phyloP scores from a whole-genome alignment of 2,113 vertebrate genomes.

The Callospermophilus lateralis region DNA sequence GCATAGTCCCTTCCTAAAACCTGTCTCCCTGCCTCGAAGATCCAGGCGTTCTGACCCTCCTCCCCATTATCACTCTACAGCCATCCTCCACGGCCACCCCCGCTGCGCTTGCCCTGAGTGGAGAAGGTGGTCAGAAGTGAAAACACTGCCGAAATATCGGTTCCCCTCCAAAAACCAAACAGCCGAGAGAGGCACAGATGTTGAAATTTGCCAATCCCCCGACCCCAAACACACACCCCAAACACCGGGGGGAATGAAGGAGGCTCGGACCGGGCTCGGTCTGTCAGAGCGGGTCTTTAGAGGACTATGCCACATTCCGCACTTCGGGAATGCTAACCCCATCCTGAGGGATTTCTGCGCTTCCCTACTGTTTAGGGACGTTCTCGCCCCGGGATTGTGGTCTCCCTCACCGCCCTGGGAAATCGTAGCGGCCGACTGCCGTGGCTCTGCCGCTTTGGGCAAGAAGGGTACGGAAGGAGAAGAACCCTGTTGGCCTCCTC shows the following conservation, averaged over 20 bases:
- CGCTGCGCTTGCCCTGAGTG: neutral
- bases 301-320: conserved; percentile 38
- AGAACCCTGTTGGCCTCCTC: neutral
- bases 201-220: conserved; percentile 31
- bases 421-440: conserved; percentile 16
- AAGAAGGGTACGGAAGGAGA: neutral
- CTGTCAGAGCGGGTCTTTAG: conserved; percentile 41
- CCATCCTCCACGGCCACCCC: conserved; percentile 12
- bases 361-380: conserved; percentile 33
- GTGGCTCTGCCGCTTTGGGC: neutral
- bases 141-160: conserved; percentile 38
- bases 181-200: conserved; percentile 36
- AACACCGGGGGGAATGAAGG: neutral
- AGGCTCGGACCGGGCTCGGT: neutral
- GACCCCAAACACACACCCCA: neutral
- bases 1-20: conserved; percentile 36
- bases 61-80: conserved; percentile 21
- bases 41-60: neutral
- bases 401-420: conserved; percentile 29
- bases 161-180: conserved; percentile 52
- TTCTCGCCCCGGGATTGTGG: neutral
- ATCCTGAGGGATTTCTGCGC: neutral
- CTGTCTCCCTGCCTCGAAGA: neutral
- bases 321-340: conserved; percentile 48
- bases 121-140: conserved; percentile 53